Conservation (phyloP, 2,797 vertebrate genomes). For the Spondyliosoma cantharus region DNA sequence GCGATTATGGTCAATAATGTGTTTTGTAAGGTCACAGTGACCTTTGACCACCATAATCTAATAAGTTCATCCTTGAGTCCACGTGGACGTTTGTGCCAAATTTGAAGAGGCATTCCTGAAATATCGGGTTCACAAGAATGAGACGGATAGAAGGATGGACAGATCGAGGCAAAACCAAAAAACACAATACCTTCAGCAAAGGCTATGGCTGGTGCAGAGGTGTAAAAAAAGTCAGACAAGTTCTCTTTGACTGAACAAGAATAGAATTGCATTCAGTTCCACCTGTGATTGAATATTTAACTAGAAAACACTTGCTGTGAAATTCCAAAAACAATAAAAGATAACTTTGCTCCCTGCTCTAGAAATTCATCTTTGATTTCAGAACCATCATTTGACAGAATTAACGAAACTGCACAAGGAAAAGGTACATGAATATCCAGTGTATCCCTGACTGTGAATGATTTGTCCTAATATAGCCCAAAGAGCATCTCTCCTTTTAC, state of each 20-base stretch:
- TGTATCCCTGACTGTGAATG: background rate
- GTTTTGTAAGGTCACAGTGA: too few species aligned
- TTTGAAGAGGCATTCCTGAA: too few species aligned
- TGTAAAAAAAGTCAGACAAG: background rate
- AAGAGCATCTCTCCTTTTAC: conserved; percentile 38
- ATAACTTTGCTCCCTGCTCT: background rate
- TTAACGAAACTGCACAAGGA: conserved; percentile 5
- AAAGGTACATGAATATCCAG: background rate
- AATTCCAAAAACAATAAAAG: background rate
- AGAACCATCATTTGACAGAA: background rate
- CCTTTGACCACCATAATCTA: too few species aligned
- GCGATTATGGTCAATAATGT: too few species aligned
- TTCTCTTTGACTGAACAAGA: background rate
- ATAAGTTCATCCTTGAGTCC: too few species aligned
- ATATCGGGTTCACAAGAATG: too few species aligned
- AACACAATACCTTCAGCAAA: too few species aligned
- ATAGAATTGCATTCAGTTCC: background rate
- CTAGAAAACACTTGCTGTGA: background rate
- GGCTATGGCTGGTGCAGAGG: too few species aligned
- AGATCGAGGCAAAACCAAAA: too few species aligned
- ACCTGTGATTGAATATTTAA: background rate
- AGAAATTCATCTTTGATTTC: background rate
- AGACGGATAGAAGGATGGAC: too few species aligned
- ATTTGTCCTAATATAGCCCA: background rate
- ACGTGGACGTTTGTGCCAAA: too few species aligned